These are phyloP conservation scores for Neopelma chrysocephalum DNA, from an alignment of 2,797 vertebrate genomes.

Conservation along the genomic window DNA sequence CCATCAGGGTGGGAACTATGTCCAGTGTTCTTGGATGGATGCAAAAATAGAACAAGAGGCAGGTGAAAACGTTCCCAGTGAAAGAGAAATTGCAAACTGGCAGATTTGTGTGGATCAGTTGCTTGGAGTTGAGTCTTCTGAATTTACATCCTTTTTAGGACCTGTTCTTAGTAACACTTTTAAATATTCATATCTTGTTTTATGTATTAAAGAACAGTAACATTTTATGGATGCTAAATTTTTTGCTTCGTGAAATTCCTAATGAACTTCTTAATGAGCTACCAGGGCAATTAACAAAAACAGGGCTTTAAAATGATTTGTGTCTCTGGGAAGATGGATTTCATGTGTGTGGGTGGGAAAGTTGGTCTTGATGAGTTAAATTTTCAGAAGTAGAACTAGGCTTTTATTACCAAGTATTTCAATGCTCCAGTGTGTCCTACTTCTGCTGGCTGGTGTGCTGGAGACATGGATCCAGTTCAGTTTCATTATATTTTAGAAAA, in stretches of 20 bases:
- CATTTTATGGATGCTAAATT: background rate
- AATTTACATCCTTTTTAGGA: background rate
- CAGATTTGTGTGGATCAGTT: background rate
- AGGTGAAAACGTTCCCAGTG: background rate
- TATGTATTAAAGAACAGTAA: background rate
- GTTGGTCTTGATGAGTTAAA: background rate
- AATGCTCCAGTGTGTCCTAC: background rate
- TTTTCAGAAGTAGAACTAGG: background rate
- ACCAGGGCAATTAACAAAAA: background rate
- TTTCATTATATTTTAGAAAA: background rate
- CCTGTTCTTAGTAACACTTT: background rate
- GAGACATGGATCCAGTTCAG: background rate
- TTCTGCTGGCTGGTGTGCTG: background rate
- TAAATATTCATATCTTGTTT: background rate
- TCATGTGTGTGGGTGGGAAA: background rate
- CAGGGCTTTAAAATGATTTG: accelerated
- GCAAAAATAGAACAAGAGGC: accelerated
- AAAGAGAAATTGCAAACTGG: background rate
- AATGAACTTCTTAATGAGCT: background rate
- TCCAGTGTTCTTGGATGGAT: background rate
- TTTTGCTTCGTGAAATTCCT: background rate
- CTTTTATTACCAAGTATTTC: background rate
- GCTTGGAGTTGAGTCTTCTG: background rate
- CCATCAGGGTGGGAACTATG: background rate
- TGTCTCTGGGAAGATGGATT: background rate